These are phyloP conservation scores for Argyresthia albistria DNA, from an alignment of 2,888 invertebrate species.

Conservation along the genomic window DNA sequence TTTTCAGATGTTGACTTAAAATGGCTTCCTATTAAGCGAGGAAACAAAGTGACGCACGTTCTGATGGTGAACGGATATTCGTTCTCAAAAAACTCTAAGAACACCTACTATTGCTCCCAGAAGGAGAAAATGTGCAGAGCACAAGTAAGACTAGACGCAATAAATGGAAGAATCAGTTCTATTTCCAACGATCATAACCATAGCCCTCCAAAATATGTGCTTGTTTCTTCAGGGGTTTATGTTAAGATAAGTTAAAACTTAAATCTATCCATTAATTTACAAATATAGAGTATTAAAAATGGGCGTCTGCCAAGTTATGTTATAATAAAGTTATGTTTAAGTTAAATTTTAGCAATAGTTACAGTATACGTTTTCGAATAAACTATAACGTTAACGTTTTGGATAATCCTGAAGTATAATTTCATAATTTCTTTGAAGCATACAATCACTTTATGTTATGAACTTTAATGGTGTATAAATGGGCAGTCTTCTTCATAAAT, in stretches of 20 bases:
- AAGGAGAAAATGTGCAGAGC: constrained; percentile 16
- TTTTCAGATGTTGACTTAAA: not conserved
- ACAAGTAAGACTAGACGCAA: constrained; percentile 15
- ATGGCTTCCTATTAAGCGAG: not conserved
- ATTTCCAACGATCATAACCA: constrained; percentile 13
- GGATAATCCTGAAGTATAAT: too few relatives aligned
- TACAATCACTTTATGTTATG: too few relatives aligned
- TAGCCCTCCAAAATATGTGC: constrained; percentile 3
- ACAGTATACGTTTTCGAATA: too few relatives aligned
- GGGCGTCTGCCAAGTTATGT: too few relatives aligned
- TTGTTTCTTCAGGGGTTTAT: not conserved
- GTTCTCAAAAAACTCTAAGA: constrained; percentile 7
- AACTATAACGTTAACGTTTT: too few relatives aligned
- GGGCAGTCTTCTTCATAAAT: too few relatives aligned
- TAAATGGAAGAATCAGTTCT: not conserved
- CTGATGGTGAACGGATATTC: constrained; percentile 12
- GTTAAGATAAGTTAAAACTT: not conserved
- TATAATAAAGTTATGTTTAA: too few relatives aligned
- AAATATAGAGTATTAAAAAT: too few relatives aligned
- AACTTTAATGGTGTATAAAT: too few relatives aligned
- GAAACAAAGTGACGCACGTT: not conserved
- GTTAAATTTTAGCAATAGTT: too few relatives aligned
- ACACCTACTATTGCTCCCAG: constrained; percentile 18
- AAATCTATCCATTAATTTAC: not conserved
- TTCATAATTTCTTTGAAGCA: too few relatives aligned